phyloP scores from a whole-genome alignment of 2,888 invertebrate species.

The Drosophila recens region DNA sequence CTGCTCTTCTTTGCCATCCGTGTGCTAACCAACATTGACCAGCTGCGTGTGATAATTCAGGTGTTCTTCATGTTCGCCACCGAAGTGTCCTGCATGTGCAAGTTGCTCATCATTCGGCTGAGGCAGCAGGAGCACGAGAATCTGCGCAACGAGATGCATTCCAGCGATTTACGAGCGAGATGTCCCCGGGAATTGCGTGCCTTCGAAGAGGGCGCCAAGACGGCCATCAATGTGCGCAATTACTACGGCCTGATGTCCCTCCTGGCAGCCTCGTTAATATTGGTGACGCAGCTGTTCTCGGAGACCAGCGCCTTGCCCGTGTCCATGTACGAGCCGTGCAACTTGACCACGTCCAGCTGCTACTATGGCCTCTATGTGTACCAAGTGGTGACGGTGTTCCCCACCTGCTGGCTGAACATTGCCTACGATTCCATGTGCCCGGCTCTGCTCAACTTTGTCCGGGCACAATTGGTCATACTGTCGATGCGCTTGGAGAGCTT shows the following conservation, averaged over 20 bases:
- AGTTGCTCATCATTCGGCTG: constrained; percentile 54
- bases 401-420: constrained; percentile 72
- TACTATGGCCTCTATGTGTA: constrained; percentile 60
- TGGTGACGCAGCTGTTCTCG: constrained; percentile 55
- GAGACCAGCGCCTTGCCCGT: constrained; percentile 56
- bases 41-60: constrained; percentile 66
- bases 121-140: constrained; percentile 27
- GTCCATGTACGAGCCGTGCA: constrained; percentile 68
- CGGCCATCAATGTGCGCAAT: constrained; percentile 53
- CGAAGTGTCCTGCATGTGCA: constrained; percentile 65
- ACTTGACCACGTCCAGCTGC: constrained; percentile 34
- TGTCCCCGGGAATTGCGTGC: constrained; percentile 41
- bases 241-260: constrained; percentile 52
- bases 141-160: constrained; percentile 50
- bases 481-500: constrained; percentile 65
- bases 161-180: constrained; percentile 31
- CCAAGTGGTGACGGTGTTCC: constrained; percentile 54
- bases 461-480: constrained; percentile 71
- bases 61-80: constrained; percentile 76
- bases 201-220: constrained; percentile 17
- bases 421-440: constrained; percentile 69
- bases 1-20: constrained; percentile 64
- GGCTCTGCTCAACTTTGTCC: constrained; percentile 63
- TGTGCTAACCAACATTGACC: constrained; percentile 54
- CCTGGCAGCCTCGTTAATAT: constrained; percentile 46